Percentiles rank a stretch among this genome's conserved stretches.
Evolutionary conservation across 2,888 invertebrate species (phyloP).

Genomic region (Arge pagana): DNA sequence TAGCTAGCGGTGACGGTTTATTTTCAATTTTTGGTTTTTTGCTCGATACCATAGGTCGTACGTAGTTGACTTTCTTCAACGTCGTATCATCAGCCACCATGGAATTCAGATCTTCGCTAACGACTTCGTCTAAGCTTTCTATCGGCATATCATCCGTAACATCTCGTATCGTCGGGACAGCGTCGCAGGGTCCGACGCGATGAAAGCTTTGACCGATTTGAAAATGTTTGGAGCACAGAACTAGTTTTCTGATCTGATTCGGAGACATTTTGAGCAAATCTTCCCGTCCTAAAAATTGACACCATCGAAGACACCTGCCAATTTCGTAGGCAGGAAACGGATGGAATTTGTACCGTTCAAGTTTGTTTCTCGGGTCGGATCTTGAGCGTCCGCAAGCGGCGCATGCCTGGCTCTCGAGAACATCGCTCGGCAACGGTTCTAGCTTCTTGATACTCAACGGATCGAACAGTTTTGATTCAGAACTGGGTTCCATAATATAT

Average conservation of each 20-base stretch:
- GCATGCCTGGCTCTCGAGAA: slow-evolving; percentile 53
- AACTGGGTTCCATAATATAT: slow-evolving; percentile 31
- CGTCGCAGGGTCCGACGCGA: slow-evolving; percentile 52
- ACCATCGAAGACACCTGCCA: slow-evolving; percentile 54
- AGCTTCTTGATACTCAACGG: slow-evolving; percentile 40
- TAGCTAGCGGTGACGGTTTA: slow-evolving; percentile 53
- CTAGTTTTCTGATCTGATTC: slow-evolving; percentile 54
- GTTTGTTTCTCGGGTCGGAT: slow-evolving; percentile 50
- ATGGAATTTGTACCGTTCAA: slow-evolving; percentile 53
- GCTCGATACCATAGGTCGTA: slow-evolving; percentile 51
- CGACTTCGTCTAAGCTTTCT: neutral
- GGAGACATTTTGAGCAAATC: slow-evolving; percentile 55
- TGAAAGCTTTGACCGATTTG: slow-evolving; percentile 51
- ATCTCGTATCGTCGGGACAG: slow-evolving; percentile 51
- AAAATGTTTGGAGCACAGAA: slow-evolving; percentile 54
- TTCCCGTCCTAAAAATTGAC: slow-evolving; percentile 53
- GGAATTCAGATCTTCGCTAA: neutral
- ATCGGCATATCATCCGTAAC: slow-evolving; percentile 25
- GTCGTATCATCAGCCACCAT: slow-evolving; percentile 27
- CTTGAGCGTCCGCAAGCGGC: slow-evolving; percentile 52
- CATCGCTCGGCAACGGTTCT: slow-evolving; percentile 43
- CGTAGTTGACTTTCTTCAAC: slow-evolving; percentile 30
- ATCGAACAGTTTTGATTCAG: slow-evolving; percentile 34
- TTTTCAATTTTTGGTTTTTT: slow-evolving; percentile 54
- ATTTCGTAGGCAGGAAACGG: slow-evolving; percentile 56